phyloP scores from a whole-genome alignment of 2,888 invertebrate genomes.

The Abscondita cerata region DNA sequence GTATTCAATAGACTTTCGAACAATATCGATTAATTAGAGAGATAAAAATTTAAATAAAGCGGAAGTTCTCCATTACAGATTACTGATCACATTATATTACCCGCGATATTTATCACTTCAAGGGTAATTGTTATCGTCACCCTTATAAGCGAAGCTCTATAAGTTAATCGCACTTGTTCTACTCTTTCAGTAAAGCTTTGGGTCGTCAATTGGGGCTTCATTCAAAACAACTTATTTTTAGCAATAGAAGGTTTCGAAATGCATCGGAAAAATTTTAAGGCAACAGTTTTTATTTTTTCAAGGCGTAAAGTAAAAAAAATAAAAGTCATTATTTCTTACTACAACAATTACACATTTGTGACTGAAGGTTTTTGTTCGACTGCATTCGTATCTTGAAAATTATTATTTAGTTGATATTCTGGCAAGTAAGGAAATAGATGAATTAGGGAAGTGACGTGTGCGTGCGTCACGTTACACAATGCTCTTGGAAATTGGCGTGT shows the following conservation, averaged over 20 bases:
- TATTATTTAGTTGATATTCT: slow-evolving; percentile 33
- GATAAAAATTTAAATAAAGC: slow-evolving; percentile 1
- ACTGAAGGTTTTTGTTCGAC: slow-evolving; percentile 26
- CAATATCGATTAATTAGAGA: neutral
- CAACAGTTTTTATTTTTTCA: neutral
- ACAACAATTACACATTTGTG: slow-evolving; percentile 16
- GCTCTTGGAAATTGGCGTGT: slow-evolving; percentile 35
- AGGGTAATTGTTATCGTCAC: slow-evolving; percentile 26
- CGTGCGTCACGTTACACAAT: slow-evolving; percentile 37
- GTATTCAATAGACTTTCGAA: too few relatives aligned
- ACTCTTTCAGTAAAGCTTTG: slow-evolving; percentile 29
- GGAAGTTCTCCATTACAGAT: neutral
- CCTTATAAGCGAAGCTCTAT: slow-evolving; percentile 31
- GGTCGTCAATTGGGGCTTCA: slow-evolving; percentile 27
- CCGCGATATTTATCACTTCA: slow-evolving; percentile 27
- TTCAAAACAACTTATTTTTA: neutral
- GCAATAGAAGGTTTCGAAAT: too few relatives aligned
- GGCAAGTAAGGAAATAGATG: slow-evolving; percentile 35
- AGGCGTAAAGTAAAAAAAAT: slow-evolving; percentile 13
- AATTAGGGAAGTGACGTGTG: slow-evolving; percentile 38
- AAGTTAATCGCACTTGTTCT: slow-evolving; percentile 32
- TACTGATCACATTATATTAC: slow-evolving; percentile 14
- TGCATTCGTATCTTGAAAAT: slow-evolving; percentile 23
- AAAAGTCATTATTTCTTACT: slow-evolving; percentile 18
- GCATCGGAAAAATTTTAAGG: too few relatives aligned